Base-by-base conservation (phyloP, 2,113 vertebrate species). In the Heterocephalus glaber region DNA sequence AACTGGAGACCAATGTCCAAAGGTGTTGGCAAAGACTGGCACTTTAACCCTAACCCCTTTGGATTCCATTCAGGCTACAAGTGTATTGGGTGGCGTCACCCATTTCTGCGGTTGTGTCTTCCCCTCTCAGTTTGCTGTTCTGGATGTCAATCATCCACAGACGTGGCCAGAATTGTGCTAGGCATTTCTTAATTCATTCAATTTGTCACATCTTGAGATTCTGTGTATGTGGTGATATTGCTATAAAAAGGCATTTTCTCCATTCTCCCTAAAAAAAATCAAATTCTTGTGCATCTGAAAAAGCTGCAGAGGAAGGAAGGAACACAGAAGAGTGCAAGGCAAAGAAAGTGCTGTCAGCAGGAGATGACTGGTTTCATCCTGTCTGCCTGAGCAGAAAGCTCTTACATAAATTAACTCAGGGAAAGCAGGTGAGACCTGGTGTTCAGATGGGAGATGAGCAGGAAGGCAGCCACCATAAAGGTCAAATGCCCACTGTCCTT, bases 291-390 rank as follows among this genome's bases (percentile, higher is more conserved):
- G 77, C 16, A 24, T 41, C 44, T 26, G 80, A 70, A 52, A 83
- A 44, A 86, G 20, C 72, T 63, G 61, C 74, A 52, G 56, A 54
- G 49, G 33, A 56, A 81, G 8, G 33, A 13, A 68, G 30, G 20
- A 8, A 81, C 9, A 35, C 19, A 0, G 35, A 47, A 86, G 79
- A 79, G 28, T 22, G 2, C 2, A 3, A 63, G n/a, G 47, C 6
- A 44, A 44, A 58, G 61, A 96, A 95, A 90, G 97, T 6, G 10
- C 63, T 95, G 56, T 90, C 90, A 85, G 49, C 82, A 92, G 70
- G 56, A 87, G 76, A 70, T 38, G 77, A 52, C 47, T 91, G 16
- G 60, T 98, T 95, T 44, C 38, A 58, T 94, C 97, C 97, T 63
- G 85, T 92, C 82, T 70, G 24, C 88, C 24, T 52, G 38, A 92